Percentiles rank a stretch among this genome's conserved stretches.
These are phyloP conservation scores for Artibeus jamaicensis DNA, from an alignment of 2,797 vertebrate species.

Conservation along the genomic window DNA sequence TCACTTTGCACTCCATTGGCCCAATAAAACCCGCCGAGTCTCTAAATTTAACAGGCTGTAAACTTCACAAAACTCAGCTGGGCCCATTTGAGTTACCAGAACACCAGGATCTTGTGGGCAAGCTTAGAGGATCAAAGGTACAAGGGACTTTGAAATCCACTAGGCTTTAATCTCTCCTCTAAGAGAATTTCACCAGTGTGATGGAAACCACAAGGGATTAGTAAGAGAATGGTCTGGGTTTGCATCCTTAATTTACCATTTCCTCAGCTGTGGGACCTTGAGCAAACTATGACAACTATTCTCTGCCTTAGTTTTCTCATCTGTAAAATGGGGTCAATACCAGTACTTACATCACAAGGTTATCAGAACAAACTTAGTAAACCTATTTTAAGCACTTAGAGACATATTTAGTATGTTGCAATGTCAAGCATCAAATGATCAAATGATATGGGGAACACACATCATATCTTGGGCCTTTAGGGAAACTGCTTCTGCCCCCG, in stretches of 20 bases:
- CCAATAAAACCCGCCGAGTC: not conserved
- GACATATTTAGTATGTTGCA: not conserved
- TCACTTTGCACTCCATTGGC: not conserved
- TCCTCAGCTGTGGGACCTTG: not conserved
- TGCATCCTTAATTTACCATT: not conserved
- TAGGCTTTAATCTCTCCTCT: not conserved
- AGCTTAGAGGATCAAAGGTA: not conserved
- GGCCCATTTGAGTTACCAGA: not conserved
- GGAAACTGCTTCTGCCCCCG: not conserved
- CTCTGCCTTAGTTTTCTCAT: not conserved
- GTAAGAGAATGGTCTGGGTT: not conserved
- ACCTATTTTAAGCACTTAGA: not conserved
- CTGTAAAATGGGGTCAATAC: not conserved
- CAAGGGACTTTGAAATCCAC: constrained; percentile 22
- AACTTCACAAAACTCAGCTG: constrained; percentile 18
- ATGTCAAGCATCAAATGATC: not conserved
- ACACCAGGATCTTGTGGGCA: not conserved
- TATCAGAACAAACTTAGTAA: constrained; percentile 15
- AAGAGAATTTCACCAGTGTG: not conserved
- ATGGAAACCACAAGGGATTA: not conserved
- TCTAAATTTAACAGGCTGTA: constrained; percentile 1
- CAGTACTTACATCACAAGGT: not conserved
- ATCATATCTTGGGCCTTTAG: not conserved
- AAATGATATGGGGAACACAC: not conserved
- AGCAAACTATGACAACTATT: not conserved